phyloP scores from a whole-genome alignment of 2,113 vertebrate species.

The Rhinoptilus africanus region DNA sequence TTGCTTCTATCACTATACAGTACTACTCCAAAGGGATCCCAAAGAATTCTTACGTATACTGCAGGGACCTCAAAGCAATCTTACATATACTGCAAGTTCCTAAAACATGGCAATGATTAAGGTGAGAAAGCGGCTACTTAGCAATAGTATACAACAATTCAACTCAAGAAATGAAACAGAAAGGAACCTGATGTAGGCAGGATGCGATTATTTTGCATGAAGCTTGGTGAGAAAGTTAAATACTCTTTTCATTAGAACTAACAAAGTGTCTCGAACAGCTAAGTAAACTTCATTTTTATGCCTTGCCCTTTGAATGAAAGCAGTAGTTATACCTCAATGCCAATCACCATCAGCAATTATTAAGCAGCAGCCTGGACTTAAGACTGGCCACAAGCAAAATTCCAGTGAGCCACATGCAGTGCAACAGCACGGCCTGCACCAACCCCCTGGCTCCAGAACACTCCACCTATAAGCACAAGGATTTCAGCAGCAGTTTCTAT shows the following conservation, averaged over 20 bases:
- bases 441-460: not conserved
- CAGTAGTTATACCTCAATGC: not conserved
- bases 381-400: not conserved
- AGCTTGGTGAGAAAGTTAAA: not conserved
- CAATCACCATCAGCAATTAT: not conserved
- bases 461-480: not conserved
- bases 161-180: not conserved
- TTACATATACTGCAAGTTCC: not conserved
- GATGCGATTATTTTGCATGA: not conserved
- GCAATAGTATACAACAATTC: rapidly evolving
- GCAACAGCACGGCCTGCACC: not conserved
- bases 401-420: not conserved
- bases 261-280: not conserved
- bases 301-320: not conserved
- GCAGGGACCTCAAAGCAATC: not conserved
- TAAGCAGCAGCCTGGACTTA: not conserved
- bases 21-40: not conserved
- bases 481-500: not conserved
- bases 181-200: not conserved
- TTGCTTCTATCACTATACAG: not conserved
- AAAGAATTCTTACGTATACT: not conserved
- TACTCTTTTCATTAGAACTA: not conserved
- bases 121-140: not conserved
- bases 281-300: not conserved
- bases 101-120: rapidly evolving